phyloP scores from a whole-genome alignment of 2,797 vertebrate species.

The Lindbergichthys nudifrons region DNA sequence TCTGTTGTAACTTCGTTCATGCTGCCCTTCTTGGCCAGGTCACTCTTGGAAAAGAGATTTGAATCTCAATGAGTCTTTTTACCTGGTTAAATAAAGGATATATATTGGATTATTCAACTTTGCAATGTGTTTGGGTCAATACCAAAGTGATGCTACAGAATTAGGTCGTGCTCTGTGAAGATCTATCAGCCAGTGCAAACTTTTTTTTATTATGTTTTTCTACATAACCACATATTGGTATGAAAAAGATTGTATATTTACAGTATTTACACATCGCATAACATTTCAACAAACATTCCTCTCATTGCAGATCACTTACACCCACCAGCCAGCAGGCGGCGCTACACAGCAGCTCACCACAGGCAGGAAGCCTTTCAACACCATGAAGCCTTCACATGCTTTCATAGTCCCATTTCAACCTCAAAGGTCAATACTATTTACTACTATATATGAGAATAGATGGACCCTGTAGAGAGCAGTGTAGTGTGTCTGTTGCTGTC shows the following conservation, averaged over 20 bases:
- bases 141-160: too few species aligned
- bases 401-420: neutral
- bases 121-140: too few species aligned
- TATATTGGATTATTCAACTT: too few species aligned
- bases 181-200: neutral
- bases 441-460: neutral
- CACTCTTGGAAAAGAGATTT: too few species aligned
- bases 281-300: slow-evolving; percentile 13
- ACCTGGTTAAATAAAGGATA: too few species aligned
- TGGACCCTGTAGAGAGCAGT: neutral
- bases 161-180: too few species aligned
- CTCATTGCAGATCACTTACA: slow-evolving; percentile 7
- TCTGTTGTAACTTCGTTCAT: too few species aligned
- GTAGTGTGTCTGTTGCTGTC: neutral
- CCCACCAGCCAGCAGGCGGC: slow-evolving; percentile 27
- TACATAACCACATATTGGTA: slow-evolving; percentile 52
- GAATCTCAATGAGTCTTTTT: too few species aligned
- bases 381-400: slow-evolving; percentile 7
- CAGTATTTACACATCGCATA: slow-evolving; percentile 19
- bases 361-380: neutral
- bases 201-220: neutral
- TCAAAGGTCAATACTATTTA: neutral
- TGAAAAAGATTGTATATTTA: slow-evolving; percentile 45
- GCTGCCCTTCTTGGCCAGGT: too few species aligned
- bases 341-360: slow-evolving; percentile 24